phyloP scores from a whole-genome alignment of 2,113 vertebrate species.

The Melanocharis versteri region DNA sequence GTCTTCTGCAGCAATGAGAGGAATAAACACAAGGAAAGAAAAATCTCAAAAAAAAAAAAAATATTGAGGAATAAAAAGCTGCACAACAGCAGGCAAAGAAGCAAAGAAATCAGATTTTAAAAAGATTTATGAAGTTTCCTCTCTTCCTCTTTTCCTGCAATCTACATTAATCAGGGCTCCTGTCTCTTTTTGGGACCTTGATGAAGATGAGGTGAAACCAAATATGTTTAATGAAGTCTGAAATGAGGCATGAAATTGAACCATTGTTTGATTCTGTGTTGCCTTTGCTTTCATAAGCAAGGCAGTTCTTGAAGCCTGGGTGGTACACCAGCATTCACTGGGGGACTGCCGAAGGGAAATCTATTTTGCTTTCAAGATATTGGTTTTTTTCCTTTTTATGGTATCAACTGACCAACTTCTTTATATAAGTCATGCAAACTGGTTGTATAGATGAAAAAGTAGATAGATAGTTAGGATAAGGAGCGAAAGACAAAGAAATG shows the following conservation, averaged over 20 bases:
- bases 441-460: not conserved
- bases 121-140: not conserved
- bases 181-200: not conserved
- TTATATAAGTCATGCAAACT: not conserved
- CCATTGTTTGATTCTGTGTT: constrained; percentile 35
- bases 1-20: not conserved
- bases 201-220: constrained; percentile 40
- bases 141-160: not conserved
- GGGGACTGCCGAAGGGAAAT: not conserved
- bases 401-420: not conserved
- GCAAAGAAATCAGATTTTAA: not conserved
- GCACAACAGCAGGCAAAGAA: not conserved
- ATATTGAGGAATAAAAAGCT: not conserved
- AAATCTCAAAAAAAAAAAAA: not conserved
- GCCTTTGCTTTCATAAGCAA: constrained; percentile 21
- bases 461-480: not conserved
- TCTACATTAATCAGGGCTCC: not conserved
- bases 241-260: constrained; percentile 53
- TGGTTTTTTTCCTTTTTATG: not conserved
- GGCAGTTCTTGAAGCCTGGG: not conserved
- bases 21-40: not conserved
- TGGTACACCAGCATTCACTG: not conserved
- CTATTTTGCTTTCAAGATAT: not conserved
- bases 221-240: constrained; percentile 22
- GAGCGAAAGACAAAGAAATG: not conserved